Percentiles rank a stretch among this genome's conserved stretches.
Conservation (phyloP, 2,797 vertebrate genomes). For the Xenopus petersii region DNA sequence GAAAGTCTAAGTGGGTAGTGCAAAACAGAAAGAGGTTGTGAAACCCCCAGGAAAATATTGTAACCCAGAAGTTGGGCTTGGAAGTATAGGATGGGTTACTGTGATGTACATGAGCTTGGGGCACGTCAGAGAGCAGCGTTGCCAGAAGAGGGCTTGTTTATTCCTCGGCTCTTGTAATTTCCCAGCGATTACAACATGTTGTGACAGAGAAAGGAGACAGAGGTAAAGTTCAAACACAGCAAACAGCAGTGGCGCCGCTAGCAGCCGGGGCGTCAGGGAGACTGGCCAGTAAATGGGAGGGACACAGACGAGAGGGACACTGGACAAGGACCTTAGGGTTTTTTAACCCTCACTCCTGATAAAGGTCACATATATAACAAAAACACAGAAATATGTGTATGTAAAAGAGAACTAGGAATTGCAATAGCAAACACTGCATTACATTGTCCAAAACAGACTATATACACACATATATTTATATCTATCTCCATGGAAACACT, state of each 20-base stretch:
- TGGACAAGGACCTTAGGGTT: not conserved
- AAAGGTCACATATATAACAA: not conserved
- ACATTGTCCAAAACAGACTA: not conserved
- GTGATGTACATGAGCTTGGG: no score
- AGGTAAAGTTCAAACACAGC: constrained; percentile 39
- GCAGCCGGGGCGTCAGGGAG: constrained; percentile 26
- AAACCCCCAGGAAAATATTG: no score
- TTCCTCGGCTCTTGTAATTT: not conserved
- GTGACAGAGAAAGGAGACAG: constrained; percentile 18
- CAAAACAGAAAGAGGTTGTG: no score
- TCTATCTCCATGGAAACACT: no score
- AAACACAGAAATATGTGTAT: no score
- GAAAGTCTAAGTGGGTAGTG: no score
- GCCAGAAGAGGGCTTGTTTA: not conserved
- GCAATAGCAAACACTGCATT: not conserved
- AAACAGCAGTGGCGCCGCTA: constrained; percentile 30
- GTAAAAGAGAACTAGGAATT: no score
- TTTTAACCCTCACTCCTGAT: not conserved
- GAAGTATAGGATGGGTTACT: no score
- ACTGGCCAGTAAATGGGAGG: constrained; percentile 8
- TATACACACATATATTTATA: no score
- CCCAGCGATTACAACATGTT: constrained; percentile 7
- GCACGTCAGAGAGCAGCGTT: not conserved
- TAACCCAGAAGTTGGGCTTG: no score
- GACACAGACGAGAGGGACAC: not conserved